phyloP scores from a whole-genome alignment of 2,113 vertebrate genomes.

The Vulpes vulpes region DNA sequence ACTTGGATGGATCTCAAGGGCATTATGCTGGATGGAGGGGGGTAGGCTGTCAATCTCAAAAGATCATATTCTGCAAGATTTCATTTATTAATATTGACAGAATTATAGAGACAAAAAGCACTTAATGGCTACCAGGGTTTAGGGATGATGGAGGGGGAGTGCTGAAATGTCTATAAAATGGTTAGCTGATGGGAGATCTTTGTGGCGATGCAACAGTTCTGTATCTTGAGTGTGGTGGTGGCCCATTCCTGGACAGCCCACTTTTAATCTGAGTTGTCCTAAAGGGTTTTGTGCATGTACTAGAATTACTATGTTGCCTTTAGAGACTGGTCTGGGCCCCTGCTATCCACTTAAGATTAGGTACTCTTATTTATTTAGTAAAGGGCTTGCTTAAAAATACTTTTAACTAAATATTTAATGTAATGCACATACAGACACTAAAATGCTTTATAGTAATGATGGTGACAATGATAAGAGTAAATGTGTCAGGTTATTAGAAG shows the following conservation, averaged over 20 bases:
- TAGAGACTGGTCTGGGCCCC: not conserved
- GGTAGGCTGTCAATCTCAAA: not conserved
- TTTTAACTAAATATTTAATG: not conserved
- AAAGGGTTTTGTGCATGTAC: not conserved
- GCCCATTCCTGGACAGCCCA: not conserved
- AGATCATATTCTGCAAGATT: not conserved
- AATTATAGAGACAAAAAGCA: not conserved
- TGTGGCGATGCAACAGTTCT: not conserved
- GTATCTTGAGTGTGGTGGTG: not conserved
- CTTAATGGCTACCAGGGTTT: not conserved
- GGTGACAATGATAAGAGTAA: not conserved
- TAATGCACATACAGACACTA: not conserved
- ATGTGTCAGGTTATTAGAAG: not conserved
- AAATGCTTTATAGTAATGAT: not conserved
- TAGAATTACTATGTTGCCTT: conserved; percentile 29
- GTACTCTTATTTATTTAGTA: not conserved
- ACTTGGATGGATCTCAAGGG: not conserved
- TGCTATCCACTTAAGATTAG: not conserved
- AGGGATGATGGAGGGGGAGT: not conserved
- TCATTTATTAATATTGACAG: not conserved
- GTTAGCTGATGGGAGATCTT: not conserved
- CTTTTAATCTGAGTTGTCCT: not conserved
- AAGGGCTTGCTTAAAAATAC: not conserved
- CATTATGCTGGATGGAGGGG: not conserved
- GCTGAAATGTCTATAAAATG: not conserved